These are phyloP conservation scores for Latheticus oryzae DNA, from an alignment of 2,888 invertebrate species.

Conservation along the genomic window DNA sequence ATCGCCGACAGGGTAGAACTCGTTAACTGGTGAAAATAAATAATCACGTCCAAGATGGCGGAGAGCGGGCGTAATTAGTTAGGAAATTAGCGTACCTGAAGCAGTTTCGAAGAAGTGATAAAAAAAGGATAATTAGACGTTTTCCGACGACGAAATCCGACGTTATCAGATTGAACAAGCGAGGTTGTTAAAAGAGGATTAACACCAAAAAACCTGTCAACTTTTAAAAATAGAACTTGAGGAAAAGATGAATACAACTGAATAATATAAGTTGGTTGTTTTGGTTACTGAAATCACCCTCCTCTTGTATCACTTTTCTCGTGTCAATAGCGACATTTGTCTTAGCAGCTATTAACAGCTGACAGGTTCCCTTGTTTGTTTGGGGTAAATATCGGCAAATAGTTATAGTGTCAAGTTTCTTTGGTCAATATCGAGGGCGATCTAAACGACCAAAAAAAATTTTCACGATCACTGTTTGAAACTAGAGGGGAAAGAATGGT, in stretches of 20 bases:
- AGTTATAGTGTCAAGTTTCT: conserved; percentile 38
- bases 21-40: conserved; percentile 34
- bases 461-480: conserved; percentile 25
- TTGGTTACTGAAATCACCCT: conserved; percentile 22
- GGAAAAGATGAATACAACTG: no score
- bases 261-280: no score
- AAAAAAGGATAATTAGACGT: no score
- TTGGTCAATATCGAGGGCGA: conserved; percentile 19
- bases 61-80: conserved; percentile 10
- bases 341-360: conserved; percentile 60
- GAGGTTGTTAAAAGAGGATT: no score
- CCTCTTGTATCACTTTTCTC: conserved; percentile 54
- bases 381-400: conserved; percentile 46
- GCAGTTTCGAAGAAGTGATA: no score
- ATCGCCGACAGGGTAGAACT: conserved; percentile 33
- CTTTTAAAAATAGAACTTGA: no score
- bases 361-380: conserved; percentile 60
- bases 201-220: no score
- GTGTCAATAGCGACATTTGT: conserved; percentile 62
- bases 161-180: no score
- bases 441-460: conserved; percentile 14
- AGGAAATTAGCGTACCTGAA: no score
- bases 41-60: conserved; percentile 29
- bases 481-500: conserved; percentile 22
- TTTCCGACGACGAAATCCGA: no score